Evolutionary conservation across 2,113 vertebrate genomes (phyloP).

Genomic region (Mesitornis unicolor): DNA sequence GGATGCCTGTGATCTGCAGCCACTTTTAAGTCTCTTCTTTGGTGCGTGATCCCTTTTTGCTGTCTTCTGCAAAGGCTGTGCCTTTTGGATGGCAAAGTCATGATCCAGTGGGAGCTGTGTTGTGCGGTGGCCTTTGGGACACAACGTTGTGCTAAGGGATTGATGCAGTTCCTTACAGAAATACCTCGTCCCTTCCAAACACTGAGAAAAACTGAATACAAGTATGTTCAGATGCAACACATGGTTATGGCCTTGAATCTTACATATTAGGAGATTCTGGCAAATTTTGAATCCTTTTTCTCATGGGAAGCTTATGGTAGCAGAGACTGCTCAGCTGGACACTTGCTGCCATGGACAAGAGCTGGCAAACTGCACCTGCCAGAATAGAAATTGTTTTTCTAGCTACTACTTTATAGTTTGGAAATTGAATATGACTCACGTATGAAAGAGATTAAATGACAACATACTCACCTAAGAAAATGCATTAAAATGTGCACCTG

Average conservation of each 20-base stretch:
- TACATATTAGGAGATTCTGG: not conserved
- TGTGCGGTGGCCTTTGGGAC: not conserved
- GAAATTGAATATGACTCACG: not conserved
- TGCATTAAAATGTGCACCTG: not conserved
- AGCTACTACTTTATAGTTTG: not conserved
- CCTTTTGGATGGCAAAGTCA: not conserved
- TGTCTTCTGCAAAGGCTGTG: not conserved
- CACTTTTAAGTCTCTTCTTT: not conserved
- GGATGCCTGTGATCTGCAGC: not conserved
- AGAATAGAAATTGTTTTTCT: not conserved
- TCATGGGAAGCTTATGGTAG: not conserved
- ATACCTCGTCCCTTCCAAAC: not conserved
- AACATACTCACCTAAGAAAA: not conserved
- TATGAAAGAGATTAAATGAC: not conserved
- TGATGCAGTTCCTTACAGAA: not conserved
- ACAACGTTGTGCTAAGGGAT: accelerated
- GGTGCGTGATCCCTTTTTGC: not conserved
- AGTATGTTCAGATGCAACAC: not conserved
- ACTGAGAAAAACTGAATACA: not conserved
- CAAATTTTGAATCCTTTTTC: not conserved
- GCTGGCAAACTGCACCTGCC: not conserved
- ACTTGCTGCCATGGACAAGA: not conserved
- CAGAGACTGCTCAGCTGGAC: not conserved
- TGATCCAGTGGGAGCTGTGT: not conserved
- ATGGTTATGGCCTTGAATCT: not conserved